Evolutionary conservation across 23 tunicate genomes (phyloP), one percentile per base, ranked within the genome.

Genomic region (Halocynthia roretzi): DNA sequence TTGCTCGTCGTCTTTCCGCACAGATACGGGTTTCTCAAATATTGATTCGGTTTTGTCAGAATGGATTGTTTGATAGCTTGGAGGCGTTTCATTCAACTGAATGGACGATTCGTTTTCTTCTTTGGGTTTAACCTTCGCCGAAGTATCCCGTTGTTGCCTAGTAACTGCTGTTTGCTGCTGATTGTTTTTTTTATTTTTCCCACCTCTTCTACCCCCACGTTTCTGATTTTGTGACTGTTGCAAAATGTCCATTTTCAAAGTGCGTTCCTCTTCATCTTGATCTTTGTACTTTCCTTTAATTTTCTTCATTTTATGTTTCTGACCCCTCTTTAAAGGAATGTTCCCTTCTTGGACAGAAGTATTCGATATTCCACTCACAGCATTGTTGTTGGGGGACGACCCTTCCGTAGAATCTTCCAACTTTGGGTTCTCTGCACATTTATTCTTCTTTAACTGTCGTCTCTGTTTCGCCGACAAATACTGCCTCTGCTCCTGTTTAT

Each of bases 251-350:
- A 94, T 88, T 61, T 56, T 82, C 69, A 78, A 8, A 52, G 71
- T 67, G 6, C 89, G 79, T 54, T 94, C 98, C 57, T 94, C 98
- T 50, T 87, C 87, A 77, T 77, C 88, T 44, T 83, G 84, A 66
- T 94, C 87, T 55, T 87, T 87, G 71, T 94, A 80, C 71, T 94
- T 94, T 31, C 81, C 54, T 20, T 85, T 79, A 49, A 92, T 71
- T 78, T 87, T 92, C 64, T 77, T 72, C 74, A 83, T 40, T 53
- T 94, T 94, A 21, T 80, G 80, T 83, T 80, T 54, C 19, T 73
- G 60, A 12, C 82, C 88, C 48, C 81, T 71, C 31, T 80, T 80
- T 1, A 52, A 19, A 48, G 44, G 76, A 48, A 18, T 17, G 9
- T 63, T 9, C 0, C 48, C 22, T 75, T 54, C 65, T 14, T n/a